phyloP scores from a whole-genome alignment of 2,888 invertebrate genomes.

The Tiliacea citrago region DNA sequence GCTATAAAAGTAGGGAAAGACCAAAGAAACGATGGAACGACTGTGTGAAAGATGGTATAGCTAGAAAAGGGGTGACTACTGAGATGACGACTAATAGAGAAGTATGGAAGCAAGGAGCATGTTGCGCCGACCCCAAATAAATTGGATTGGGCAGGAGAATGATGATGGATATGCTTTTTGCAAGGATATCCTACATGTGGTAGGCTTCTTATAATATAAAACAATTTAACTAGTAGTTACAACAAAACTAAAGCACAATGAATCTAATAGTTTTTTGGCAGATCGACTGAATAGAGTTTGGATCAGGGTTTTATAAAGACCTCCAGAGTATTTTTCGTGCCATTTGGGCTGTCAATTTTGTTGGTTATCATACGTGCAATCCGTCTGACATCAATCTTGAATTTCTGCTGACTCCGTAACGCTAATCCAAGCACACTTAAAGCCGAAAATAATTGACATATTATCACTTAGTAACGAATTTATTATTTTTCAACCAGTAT shows the following conservation, averaged over 20 bases:
- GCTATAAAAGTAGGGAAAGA: too few relatives aligned
- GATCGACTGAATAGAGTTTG: not conserved
- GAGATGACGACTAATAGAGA: too few relatives aligned
- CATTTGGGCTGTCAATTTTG: not conserved
- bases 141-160: too few relatives aligned
- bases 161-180: too few relatives aligned
- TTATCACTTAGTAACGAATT: constrained; percentile 67
- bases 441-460: constrained; percentile 47
- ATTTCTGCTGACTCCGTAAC: constrained; percentile 15
- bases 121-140: too few relatives aligned
- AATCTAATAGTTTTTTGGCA: not conserved
- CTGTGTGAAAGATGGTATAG: too few relatives aligned
- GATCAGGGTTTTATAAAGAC: not conserved
- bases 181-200: too few relatives aligned
- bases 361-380: not conserved
- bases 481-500: constrained; percentile 65
- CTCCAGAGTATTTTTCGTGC: not conserved
- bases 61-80: too few relatives aligned
- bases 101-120: too few relatives aligned
- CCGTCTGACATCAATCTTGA: not conserved
- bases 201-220: too few relatives aligned
- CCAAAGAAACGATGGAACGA: too few relatives aligned
- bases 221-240: too few relatives aligned
- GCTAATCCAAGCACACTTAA: constrained; percentile 26
- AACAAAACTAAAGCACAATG: not conserved